These are phyloP conservation scores for Garrulus glandarius DNA, from an alignment of 2,797 vertebrate species.

Conservation along the genomic window DNA sequence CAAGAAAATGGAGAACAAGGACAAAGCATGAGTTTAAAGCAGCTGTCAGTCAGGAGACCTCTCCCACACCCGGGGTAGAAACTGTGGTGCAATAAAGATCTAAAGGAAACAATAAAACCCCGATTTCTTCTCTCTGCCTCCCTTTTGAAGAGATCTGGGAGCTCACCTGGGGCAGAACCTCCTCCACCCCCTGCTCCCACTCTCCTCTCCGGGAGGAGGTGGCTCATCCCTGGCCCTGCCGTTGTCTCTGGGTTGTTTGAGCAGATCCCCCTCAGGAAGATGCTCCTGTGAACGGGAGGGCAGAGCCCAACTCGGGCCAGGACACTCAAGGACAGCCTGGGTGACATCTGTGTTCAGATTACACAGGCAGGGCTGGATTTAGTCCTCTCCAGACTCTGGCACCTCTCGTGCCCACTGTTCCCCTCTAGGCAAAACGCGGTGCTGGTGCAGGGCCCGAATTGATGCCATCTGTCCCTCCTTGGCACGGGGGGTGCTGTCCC, in stretches of 20 bases:
- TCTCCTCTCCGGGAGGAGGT: no score
- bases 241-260: not conserved
- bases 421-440: not conserved
- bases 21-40: not conserved
- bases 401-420: not conserved
- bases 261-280: not conserved
- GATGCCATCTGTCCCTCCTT: conserved; percentile 15
- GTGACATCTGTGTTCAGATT: not conserved
- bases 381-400: not conserved
- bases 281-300: not conserved
- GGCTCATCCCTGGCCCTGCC: not conserved
- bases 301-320: not conserved
- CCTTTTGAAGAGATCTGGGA: not conserved
- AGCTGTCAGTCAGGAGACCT: not conserved
- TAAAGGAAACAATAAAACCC: not conserved
- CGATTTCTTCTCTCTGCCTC: not conserved
- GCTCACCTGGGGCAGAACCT: not conserved
- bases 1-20: not conserved
- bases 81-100: not conserved
- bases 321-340: not conserved
- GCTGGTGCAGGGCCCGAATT: not conserved
- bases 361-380: not conserved
- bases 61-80: not conserved
- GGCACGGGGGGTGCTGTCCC: not conserved
- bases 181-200: not conserved